A percentile compares a stretch with the other conserved stretches of the same genome.
Evolutionary conservation across 1,140 invertebrate species (phyloP).

Genomic region (Drosophila melanogaster): Release_6_plus_ISO1_MT NC_004354.4:6417001-6417500

Average conservation of each 20-base stretch:
- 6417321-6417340: background rate
- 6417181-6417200: background rate
- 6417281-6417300: background rate
- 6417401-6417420: too few relatives aligned
- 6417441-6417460: too few relatives aligned
- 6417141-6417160: background rate
- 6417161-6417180: background rate
- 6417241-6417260: background rate
- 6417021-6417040: conserved; percentile 30
- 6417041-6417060: conserved; percentile 33
- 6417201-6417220: background rate
- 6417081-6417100: conserved; percentile 9
- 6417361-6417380: background rate
- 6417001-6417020: conserved; percentile 50
- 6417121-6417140: background rate
- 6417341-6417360: background rate
- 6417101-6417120: background rate
- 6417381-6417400: too few relatives aligned
- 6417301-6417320: background rate
- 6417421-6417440: too few relatives aligned
- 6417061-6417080: conserved; percentile 18
- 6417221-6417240: background rate
- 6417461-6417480: too few relatives aligned
- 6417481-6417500: too few relatives aligned
- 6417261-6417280: background rate